phyloP scores from a whole-genome alignment of 1,140 invertebrate species.

The Drosophila melanica region DNA sequence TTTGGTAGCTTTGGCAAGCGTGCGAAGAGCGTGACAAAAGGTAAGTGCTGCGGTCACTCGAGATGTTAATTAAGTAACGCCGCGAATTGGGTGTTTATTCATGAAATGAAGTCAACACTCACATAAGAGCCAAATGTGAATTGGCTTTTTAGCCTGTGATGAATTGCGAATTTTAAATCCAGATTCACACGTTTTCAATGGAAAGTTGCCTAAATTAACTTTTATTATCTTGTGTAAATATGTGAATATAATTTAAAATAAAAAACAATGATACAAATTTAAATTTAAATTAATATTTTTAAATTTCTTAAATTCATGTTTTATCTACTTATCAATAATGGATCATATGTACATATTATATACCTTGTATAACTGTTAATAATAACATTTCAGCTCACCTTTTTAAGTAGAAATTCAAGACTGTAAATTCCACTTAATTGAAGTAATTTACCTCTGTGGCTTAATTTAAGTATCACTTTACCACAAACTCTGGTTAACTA shows the following conservation, averaged over 20 bases:
- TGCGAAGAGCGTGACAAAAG: constrained; percentile 75
- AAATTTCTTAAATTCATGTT: no score
- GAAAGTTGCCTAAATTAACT: neutral
- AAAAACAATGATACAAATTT: no score
- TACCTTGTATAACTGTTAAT: no score
- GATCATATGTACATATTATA: no score
- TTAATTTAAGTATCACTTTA: neutral
- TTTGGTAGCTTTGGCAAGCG: constrained; percentile 86
- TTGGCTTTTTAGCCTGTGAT: neutral
- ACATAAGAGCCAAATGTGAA: neutral
- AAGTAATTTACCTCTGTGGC: neutral
- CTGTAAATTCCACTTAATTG: neutral
- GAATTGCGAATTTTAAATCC: constrained; percentile 17
- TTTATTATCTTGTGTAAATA: constrained; percentile 1
- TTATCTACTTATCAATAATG: no score
- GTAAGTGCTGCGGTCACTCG: constrained; percentile 49
- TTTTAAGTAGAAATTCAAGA: neutral
- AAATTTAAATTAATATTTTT: no score
- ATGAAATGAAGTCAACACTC: no score
- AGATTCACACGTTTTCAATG: constrained; percentile 15
- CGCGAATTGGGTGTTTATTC: no score
- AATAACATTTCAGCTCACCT: no score
- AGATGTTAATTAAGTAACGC: neutral
- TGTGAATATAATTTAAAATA: neutral
- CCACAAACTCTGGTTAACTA: neutral